These are phyloP conservation scores for Odontesthes bonariensis DNA, from an alignment of 2,113 vertebrate genomes.

Conservation along the genomic window DNA sequence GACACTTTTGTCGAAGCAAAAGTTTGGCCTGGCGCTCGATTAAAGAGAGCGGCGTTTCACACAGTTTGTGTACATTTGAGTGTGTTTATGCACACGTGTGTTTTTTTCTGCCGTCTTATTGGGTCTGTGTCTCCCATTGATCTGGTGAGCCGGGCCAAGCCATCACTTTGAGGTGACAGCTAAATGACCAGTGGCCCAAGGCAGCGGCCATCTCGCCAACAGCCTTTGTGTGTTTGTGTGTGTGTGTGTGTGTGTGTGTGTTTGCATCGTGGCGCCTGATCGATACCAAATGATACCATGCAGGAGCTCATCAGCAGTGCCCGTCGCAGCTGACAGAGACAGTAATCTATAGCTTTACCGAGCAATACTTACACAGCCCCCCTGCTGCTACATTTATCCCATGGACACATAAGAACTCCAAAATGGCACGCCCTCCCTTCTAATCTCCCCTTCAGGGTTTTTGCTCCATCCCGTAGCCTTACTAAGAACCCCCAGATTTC, in stretches of 20 bases:
- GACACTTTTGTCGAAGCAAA: slow-evolving; percentile 42
- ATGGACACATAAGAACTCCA: slow-evolving; percentile 31
- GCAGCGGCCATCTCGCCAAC: slow-evolving; percentile 65
- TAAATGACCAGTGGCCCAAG: slow-evolving; percentile 77
- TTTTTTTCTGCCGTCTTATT: slow-evolving; percentile 39
- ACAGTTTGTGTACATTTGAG: not conserved
- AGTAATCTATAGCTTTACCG: slow-evolving; percentile 74
- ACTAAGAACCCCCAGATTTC: slow-evolving; percentile 45
- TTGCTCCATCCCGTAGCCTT: slow-evolving; percentile 37
- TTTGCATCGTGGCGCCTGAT: slow-evolving; percentile 65
- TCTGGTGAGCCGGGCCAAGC: slow-evolving; percentile 57
- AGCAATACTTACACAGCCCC: slow-evolving; percentile 64
- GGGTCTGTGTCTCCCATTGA: slow-evolving; percentile 70
- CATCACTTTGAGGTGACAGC: slow-evolving; percentile 81
- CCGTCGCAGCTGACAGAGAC: slow-evolving; percentile 72
- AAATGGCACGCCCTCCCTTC: slow-evolving; percentile 21
- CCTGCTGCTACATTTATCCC: slow-evolving; percentile 8
- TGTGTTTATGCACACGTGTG: slow-evolving; percentile 15
- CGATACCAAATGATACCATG: slow-evolving; percentile 76
- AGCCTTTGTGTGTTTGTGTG: slow-evolving; percentile 57
- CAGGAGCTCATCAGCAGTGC: slow-evolving; percentile 76
- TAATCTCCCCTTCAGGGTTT: slow-evolving; percentile 64
- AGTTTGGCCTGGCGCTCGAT: slow-evolving; percentile 43
- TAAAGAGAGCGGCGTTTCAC: not conserved
- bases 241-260: slow-evolving; percentile 55